A percentile compares a stretch with the other conserved stretches of the same genome.
These are phyloP conservation scores for Eilema depressum DNA, from an alignment of 2,888 invertebrate species.

Conservation along the genomic window DNA sequence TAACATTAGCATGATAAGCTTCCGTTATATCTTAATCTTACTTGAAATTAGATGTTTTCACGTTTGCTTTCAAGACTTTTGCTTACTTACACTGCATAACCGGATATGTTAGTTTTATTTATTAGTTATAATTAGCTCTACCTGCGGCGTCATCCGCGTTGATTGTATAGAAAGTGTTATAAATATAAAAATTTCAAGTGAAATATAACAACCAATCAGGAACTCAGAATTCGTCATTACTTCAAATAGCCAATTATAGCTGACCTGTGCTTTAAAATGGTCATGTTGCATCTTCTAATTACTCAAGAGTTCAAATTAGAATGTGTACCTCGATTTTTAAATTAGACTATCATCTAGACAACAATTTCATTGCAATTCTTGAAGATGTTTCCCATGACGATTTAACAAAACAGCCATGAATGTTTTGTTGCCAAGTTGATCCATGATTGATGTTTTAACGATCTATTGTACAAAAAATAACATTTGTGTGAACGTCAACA, in stretches of 20 bases:
- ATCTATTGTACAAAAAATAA: not conserved
- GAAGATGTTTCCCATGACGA: constrained; percentile 1
- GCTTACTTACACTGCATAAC: not conserved
- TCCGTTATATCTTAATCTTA: not conserved
- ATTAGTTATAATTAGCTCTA: not conserved
- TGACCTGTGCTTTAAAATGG: not conserved
- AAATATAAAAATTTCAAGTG: not conserved
- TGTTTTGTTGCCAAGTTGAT: not conserved
- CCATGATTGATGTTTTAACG: constrained; percentile 1
- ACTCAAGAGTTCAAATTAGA: not conserved
- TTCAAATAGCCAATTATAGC: not conserved
- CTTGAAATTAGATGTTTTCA: constrained; percentile 4
- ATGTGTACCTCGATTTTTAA: not conserved
- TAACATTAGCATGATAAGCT: not conserved
- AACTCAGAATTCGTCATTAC: not conserved
- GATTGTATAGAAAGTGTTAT: not conserved
- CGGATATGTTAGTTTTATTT: not conserved
- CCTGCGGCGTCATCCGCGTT: not conserved
- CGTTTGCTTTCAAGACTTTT: not conserved
- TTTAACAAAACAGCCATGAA: not conserved
- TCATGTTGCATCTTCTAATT: not conserved
- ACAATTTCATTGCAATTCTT: not conserved
- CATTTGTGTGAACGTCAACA: constrained; percentile 1
- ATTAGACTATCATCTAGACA: not conserved
- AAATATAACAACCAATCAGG: not conserved